Conservation (phyloP, 1,140 invertebrate species). For the Zaprionus ornatus region DNA sequence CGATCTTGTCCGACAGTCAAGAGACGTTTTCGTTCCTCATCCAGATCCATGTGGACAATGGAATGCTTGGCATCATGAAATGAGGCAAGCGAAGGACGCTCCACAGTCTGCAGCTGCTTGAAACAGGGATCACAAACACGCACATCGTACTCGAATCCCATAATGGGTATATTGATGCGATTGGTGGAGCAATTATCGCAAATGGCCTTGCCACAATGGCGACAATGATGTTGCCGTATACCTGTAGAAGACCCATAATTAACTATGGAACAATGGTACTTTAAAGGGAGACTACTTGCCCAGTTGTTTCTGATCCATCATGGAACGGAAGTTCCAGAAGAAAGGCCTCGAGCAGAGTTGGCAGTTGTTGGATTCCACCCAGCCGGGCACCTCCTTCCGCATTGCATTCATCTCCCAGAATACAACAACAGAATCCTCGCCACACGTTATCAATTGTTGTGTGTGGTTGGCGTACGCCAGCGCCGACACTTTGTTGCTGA, state of each 20-base stretch:
- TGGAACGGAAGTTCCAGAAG: slow-evolving; percentile 99
- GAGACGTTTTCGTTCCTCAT: slow-evolving; percentile 93
- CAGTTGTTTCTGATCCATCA: slow-evolving; percentile 98
- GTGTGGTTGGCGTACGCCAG: slow-evolving; percentile 92
- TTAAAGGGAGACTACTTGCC: slow-evolving; percentile 85
- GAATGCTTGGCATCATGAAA: slow-evolving; percentile 98
- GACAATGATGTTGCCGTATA: slow-evolving; percentile 94
- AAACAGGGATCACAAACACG: slow-evolving; percentile 97
- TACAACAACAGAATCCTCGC: slow-evolving; percentile 96
- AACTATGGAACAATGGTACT: not conserved
- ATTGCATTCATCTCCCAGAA: slow-evolving; percentile 97
- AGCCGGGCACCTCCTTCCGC: slow-evolving; percentile 96
- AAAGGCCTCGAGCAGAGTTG: slow-evolving; percentile 97
- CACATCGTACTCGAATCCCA: slow-evolving; percentile 99
- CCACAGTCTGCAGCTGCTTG: slow-evolving; percentile 91
- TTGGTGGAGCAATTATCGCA: slow-evolving; percentile 96
- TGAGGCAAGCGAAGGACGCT: slow-evolving; percentile 94
- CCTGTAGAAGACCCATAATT: slow-evolving; percentile 69
- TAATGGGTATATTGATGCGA: slow-evolving; percentile 94
- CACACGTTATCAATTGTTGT: slow-evolving; percentile 94
- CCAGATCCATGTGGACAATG: slow-evolving; percentile 94
- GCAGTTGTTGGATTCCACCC: slow-evolving; percentile 97
- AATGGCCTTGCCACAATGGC: slow-evolving; percentile 96
- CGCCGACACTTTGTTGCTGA: slow-evolving; percentile 90
- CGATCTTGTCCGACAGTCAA: slow-evolving; percentile 97